Evolutionary conservation across 1,140 invertebrate genomes (phyloP).

Genomic region (Zaprionus capensis): DNA sequence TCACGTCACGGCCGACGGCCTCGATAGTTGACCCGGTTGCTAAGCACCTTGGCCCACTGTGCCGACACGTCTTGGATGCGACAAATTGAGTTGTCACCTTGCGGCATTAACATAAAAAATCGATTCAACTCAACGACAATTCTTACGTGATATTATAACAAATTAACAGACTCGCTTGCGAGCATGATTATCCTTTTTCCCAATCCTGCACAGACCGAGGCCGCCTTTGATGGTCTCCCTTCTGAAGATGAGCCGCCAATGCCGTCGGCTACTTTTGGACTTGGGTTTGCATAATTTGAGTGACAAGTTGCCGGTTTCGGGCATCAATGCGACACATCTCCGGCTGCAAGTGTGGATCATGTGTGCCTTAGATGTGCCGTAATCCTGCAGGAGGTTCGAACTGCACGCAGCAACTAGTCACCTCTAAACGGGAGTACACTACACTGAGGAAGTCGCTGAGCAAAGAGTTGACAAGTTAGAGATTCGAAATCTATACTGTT

Average conservation of each 20-base stretch:
- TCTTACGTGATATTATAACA: conserved; percentile 77
- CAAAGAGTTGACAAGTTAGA: not conserved
- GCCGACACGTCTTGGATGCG: conserved; percentile 50
- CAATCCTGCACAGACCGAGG: not conserved
- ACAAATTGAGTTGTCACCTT: conserved; percentile 76
- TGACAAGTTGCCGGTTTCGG: conserved; percentile 55
- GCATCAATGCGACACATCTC: conserved; percentile 27
- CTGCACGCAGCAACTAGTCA: conserved; percentile 31
- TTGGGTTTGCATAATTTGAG: conserved; percentile 42
- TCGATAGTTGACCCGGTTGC: conserved; percentile 30
- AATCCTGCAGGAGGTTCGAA: conserved; percentile 41
- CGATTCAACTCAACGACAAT: conserved; percentile 41
- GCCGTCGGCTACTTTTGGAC: conserved; percentile 29
- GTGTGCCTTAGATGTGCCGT: conserved; percentile 55
- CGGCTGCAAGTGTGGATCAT: not conserved
- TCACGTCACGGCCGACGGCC: conserved; percentile 28
- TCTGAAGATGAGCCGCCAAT: conserved; percentile 17
- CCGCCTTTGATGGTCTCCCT: conserved; percentile 46
- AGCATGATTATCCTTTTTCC: conserved; percentile 65
- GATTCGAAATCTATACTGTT: too few relatives aligned
- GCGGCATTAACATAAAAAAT: conserved; percentile 68
- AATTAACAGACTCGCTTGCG: conserved; percentile 64
- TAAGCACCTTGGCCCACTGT: conserved; percentile 52
- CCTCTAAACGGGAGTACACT: not conserved
- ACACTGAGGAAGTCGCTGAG: not conserved